These are phyloP conservation scores for Taenaris catops DNA, from an alignment of 2,888 invertebrate genomes.

Conservation along the genomic window DNA sequence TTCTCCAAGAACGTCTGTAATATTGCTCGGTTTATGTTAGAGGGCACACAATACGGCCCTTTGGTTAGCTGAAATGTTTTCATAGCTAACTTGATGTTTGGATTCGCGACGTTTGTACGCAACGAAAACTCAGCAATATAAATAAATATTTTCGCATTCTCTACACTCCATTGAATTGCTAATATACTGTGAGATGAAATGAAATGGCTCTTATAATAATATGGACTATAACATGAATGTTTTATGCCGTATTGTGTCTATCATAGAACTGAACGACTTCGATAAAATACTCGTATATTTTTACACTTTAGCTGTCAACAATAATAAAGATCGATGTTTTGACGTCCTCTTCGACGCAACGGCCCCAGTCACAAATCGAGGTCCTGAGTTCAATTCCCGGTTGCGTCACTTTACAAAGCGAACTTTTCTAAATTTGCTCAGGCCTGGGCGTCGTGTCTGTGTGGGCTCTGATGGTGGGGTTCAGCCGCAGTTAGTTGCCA, in stretches of 20 bases:
- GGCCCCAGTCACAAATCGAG: too few relatives aligned
- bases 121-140: conserved; percentile 11
- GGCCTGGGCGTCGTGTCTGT: too few relatives aligned
- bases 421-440: too few relatives aligned
- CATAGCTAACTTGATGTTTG: conserved; percentile 27
- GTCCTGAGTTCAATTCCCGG: too few relatives aligned
- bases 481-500: too few relatives aligned
- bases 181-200: conserved; percentile 9
- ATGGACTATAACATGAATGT: neutral
- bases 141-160: conserved; percentile 18
- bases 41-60: conserved; percentile 28
- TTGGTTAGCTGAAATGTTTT: conserved; percentile 37
- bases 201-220: conserved; percentile 8
- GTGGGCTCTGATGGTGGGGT: too few relatives aligned
- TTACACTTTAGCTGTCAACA: too few relatives aligned
- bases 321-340: too few relatives aligned
- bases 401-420: too few relatives aligned
- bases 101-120: conserved; percentile 12
- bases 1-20: conserved; percentile 50
- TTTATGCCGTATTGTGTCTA: conserved; percentile 5
- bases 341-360: too few relatives aligned
- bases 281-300: too few relatives aligned
- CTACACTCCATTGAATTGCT: conserved; percentile 14
- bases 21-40: conserved; percentile 35
- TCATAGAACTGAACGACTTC: too few relatives aligned